Conservation (phyloP, 2,888 invertebrate genomes). For the Aleiodes leptofemur region DNA sequence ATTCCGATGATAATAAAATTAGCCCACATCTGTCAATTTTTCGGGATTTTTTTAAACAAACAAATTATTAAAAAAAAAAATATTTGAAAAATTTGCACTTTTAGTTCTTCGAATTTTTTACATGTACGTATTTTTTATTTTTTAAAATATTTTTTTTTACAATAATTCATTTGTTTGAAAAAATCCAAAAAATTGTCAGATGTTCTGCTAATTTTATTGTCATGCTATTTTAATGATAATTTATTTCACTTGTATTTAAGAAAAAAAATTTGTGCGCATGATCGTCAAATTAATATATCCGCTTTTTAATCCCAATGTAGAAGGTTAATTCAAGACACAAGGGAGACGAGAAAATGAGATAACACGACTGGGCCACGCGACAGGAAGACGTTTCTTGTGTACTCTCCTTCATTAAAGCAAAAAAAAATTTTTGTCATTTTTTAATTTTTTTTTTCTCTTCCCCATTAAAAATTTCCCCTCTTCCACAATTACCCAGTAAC, state of each 20-base stretch:
- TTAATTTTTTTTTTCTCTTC: constrained; percentile 42
- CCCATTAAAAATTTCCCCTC: constrained; percentile 58
- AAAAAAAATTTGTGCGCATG: constrained; percentile 26
- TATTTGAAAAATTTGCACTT: no score
- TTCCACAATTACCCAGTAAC: constrained; percentile 37
- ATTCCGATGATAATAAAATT: no score
- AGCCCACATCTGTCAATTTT: no score
- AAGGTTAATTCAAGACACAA: constrained; percentile 70
- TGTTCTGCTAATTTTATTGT: no score
- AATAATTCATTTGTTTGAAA: no score
- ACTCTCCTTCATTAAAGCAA: constrained; percentile 45
- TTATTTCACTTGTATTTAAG: constrained; percentile 22
- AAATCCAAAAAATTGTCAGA: no score
- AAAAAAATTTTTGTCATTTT: constrained; percentile 2
- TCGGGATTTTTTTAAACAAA: no score
- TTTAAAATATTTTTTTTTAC: no score
- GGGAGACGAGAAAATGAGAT: constrained; percentile 71
- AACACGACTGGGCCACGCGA: constrained; percentile 72
- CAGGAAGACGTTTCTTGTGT: constrained; percentile 70
- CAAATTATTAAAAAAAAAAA: no score
- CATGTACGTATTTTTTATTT: no score
- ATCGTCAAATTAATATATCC: constrained; percentile 73
- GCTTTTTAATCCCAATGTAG: constrained; percentile 75
- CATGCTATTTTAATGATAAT: no score
- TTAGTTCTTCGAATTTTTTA: no score